A percentile compares a stretch with the other conserved stretches of the same genome.
Evolutionary conservation across 2,797 vertebrate genomes (phyloP).

Genomic region (Anabacerthia variegaticeps): DNA sequence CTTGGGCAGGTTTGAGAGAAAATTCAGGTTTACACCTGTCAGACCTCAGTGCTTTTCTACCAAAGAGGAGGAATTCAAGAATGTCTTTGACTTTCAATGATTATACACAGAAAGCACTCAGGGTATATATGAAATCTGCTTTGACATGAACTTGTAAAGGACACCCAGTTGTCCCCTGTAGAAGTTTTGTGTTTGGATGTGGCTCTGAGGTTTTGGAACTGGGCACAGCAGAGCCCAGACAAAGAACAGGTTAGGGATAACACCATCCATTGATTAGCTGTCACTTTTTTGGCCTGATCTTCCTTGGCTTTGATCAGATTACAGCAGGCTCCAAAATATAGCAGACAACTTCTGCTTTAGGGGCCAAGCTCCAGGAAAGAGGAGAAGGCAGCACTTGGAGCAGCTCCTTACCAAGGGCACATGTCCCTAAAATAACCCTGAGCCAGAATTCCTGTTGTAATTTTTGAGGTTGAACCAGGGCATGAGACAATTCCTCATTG

Average conservation of each 20-base stretch:
- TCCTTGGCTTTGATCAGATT: neutral
- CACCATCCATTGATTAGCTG: neutral
- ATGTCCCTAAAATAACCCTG: accelerated
- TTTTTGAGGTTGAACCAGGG: neutral
- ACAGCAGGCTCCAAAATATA: neutral
- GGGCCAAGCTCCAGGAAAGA: neutral
- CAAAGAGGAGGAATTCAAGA: neutral
- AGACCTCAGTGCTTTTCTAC: neutral
- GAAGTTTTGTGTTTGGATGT: neutral
- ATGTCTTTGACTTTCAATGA: neutral
- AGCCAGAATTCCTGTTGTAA: neutral
- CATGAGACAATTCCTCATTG: neutral
- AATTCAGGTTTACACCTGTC: neutral
- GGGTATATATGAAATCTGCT: neutral
- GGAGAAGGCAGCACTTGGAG: neutral
- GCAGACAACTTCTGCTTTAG: neutral
- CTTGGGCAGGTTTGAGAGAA: neutral
- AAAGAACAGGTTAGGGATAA: neutral
- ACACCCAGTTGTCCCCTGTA: neutral
- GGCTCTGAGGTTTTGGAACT: neutral
- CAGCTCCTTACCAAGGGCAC: neutral
- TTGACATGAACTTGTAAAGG: neutral
- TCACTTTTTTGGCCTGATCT: neutral
- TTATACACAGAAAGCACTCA: neutral
- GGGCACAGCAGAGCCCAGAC: neutral